phyloP scores from a whole-genome alignment of 2,888 invertebrate species.

The Scelioninae gen. 1 region DNA sequence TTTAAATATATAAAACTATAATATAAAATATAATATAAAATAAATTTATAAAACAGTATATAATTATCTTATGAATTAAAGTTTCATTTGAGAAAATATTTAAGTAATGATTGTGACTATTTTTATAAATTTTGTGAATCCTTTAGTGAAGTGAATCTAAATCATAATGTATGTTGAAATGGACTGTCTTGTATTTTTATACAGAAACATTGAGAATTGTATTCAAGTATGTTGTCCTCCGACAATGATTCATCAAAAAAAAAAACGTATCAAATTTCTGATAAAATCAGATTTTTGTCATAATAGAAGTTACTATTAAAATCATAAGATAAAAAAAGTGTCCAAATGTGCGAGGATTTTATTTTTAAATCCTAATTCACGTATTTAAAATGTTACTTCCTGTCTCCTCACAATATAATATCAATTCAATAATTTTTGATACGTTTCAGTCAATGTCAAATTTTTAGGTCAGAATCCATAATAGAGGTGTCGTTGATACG shows the following conservation, averaged over 20 bases:
- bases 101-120: too few species aligned
- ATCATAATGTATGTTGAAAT: too few species aligned
- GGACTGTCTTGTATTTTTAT: not conserved
- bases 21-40: too few species aligned
- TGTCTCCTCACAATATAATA: conserved; percentile 18
- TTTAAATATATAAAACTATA: too few species aligned
- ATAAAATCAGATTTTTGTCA: not conserved
- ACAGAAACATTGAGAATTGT: not conserved
- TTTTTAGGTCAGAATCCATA: conserved; percentile 57
- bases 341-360: conserved; percentile 17
- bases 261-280: too few species aligned
- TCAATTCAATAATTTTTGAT: conserved; percentile 58
- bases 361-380: conserved; percentile 21
- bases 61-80: too few species aligned
- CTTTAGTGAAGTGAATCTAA: too few species aligned
- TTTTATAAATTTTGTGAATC: too few species aligned
- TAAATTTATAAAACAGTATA: too few species aligned
- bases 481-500: conserved; percentile 58
- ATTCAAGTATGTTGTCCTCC: too few species aligned
- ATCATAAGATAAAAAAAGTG: conserved; percentile 22
- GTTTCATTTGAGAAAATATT: too few species aligned
- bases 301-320: conserved; percentile 2
- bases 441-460: conserved; percentile 57
- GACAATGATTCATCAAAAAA: too few species aligned
- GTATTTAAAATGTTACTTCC: conserved; percentile 48